A percentile compares a stretch with the other conserved stretches of the same genome.
Evolutionary conservation across 2,888 invertebrate species (phyloP).

Genomic region (Rhimphoctona megacephalus): DNA sequence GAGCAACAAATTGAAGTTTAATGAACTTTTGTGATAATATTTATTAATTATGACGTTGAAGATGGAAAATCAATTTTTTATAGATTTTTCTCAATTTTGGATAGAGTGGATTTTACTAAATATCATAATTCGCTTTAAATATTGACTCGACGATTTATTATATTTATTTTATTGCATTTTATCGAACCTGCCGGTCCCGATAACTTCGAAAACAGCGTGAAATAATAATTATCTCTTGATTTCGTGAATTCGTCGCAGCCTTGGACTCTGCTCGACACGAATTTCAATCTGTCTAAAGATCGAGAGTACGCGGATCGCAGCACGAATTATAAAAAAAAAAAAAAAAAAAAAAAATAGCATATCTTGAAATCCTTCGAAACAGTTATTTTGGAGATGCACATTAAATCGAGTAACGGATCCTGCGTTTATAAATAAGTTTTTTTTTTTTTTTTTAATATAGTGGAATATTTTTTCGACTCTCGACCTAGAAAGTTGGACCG

Average conservation of each 20-base stretch:
- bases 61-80: not conserved
- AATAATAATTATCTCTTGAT: not conserved
- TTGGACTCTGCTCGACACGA: slow-evolving; percentile 4
- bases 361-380: slow-evolving; percentile 1
- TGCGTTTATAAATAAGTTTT: too few relatives aligned
- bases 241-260: not conserved
- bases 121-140: not conserved
- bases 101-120: not conserved
- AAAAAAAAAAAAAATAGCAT: not conserved
- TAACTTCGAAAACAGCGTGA: not conserved
- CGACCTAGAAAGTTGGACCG: slow-evolving; percentile 12
- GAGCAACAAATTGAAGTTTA: not conserved
- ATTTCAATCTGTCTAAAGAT: not conserved
- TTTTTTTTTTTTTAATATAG: not conserved
- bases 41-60: not conserved
- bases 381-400: not conserved
- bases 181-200: not conserved
- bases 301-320: not conserved
- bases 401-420: not conserved
- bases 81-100: not conserved
- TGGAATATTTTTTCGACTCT: not conserved
- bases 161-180: not conserved
- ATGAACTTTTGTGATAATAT: not conserved
- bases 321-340: not conserved
- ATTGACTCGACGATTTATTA: not conserved